phyloP scores from a whole-genome alignment of 2,797 vertebrate genomes.

The Cryptoprocta ferox region DNA sequence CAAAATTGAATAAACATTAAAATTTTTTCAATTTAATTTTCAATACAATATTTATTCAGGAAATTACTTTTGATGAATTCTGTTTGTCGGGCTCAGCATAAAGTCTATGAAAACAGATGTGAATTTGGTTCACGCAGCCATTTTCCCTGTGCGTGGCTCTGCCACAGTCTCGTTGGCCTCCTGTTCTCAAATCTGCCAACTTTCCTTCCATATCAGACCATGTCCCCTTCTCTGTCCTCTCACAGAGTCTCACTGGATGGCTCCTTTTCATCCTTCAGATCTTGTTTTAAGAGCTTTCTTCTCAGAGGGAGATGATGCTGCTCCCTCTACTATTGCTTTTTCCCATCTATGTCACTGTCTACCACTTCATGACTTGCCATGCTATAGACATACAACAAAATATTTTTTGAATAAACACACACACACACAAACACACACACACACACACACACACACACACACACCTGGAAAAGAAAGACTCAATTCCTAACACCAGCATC shows the following conservation, averaged over 20 bases:
- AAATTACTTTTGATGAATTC: not conserved
- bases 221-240: not conserved
- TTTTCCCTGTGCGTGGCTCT: not conserved
- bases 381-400: not conserved
- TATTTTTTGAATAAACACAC: not conserved
- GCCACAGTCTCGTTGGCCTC: not conserved
- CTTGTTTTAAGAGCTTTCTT: not conserved
- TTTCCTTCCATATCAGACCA: not conserved
- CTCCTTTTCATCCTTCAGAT: not conserved
- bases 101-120: not conserved
- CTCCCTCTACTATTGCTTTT: not conserved
- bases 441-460: not conserved
- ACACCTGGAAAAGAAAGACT: not conserved
- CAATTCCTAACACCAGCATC: not conserved
- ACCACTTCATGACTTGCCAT: not conserved
- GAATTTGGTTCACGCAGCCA: not conserved
- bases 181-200: not conserved
- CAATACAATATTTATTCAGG: not conserved
- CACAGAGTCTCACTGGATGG: not conserved
- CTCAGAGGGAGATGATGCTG: not conserved
- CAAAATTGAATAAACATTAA: too few species aligned
- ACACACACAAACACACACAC: not conserved
- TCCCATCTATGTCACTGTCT: not conserved
- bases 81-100: not conserved
- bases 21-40: not conserved